Evolutionary conservation across 1,140 invertebrate species (phyloP), one percentile per base, ranked within the genome.

Genomic region (Asbolus verrucosus): DNA sequence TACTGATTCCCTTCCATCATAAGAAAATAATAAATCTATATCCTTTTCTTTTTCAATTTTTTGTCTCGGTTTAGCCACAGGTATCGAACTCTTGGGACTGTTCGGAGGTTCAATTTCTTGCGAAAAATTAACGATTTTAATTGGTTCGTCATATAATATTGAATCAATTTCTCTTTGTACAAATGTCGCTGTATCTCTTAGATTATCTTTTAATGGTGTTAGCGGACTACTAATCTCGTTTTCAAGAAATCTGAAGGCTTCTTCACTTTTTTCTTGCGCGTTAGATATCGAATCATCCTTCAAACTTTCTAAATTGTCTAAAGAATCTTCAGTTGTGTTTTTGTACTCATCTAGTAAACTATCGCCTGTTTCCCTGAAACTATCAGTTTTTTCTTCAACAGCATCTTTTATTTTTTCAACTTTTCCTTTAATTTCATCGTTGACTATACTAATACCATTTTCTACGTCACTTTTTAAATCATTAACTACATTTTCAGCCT

Each of bases 181-280:
- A 65, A 73, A 74, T 2, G 24, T 30, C 8, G 62, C 11, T 24
- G 54, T 60, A 2, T 69, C 61, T 6, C 61, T 61, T 9, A 60
- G 16, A n/a, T 36, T 36, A 36, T 50, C 18, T 19, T n/a, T 36
- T 3, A 31, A 3, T 6, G 54, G 14, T 43, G 33, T 33, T 36
- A 61, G 11, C 2, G 77, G 80, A 61, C 76, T 78, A 4, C 78
- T 78, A 8, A 70, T 71, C 69, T 81, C 80, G 11, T 78, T 76
- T 71, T 81, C 80, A 36, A 81, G 73, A 62, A 81, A 81, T 67
- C 63, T 78, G 46, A 81, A 81, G 5, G 78, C 80, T 73, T 81
- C 79, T 27, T 80, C 78, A 43, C 77, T 80, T 39, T 79, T 81
- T 63, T 75, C 72, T 67, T 78, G 76, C 6, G 73, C 72, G 18